Conservation (phyloP, 2,113 vertebrate genomes). For the Nothocercus julius region DNA sequence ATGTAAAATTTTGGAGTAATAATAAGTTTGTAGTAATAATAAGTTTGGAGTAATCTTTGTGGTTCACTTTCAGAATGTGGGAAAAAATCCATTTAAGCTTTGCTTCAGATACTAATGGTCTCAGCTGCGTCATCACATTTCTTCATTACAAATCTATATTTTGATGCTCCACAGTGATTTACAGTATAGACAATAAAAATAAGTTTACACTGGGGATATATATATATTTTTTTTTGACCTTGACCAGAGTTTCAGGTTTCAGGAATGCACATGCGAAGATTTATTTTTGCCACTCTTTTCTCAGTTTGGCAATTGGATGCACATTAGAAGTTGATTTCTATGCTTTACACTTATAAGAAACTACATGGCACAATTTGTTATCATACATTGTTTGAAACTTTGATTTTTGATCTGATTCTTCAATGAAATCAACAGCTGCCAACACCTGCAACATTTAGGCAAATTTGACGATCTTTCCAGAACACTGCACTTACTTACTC, state of each 20-base stretch:
- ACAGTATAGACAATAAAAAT: neutral
- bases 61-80: neutral
- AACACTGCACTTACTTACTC: neutral
- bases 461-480: neutral
- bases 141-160: neutral
- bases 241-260: neutral
- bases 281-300: neutral
- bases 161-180: neutral
- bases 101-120: neutral
- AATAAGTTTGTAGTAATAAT: no score
- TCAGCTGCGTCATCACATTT: neutral
- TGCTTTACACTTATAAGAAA: neutral
- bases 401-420: neutral
- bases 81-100: neutral
- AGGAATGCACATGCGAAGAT: neutral
- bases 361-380: neutral
- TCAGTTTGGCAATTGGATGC: neutral
- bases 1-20: neutral
- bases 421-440: neutral
- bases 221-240: neutral
- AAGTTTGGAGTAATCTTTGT: neutral
- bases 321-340: neutral
- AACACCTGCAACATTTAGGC: neutral
- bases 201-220: neutral
- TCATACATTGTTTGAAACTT: neutral